Base-by-base conservation (phyloP, 1,140 invertebrate species). In the Pseudobourletiella spinata region DNA sequence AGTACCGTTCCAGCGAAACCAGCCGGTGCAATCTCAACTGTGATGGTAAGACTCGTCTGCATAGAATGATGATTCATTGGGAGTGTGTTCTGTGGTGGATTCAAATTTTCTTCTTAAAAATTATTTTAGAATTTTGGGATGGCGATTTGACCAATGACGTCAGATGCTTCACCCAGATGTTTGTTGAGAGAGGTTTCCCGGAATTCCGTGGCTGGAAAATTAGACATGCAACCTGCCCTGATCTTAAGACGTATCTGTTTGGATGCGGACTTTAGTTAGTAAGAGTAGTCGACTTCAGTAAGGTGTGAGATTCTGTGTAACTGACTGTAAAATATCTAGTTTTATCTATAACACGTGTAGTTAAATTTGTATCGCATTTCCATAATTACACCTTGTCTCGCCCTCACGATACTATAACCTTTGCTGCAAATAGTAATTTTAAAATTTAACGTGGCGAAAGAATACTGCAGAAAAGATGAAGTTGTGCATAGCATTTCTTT, bases 121-220 rank as follows among this genome's bases (percentile, higher is more conserved):
- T 48, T 48, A 25, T 20, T 48, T 48, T 8, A 48, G 50, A 28
- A 4, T 54, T 54, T 28, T 54, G 50, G 50, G 50, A 54, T 54
- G 4, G 4, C 11, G 50, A 54, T 20, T 54, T 8, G 6, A 30
- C 24, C 8, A 28, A 54, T 28, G 50, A 54, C 28, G 20, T 54
- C 24, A 4, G 50, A 8, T 54, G 50, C 50, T 54, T 54, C 50
- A 54, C 50, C 20, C 50, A 54, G 30, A 28, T 54, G 16, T 54
- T 54, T 28, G 50, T 54, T 30, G 50, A 54, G 28, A 54, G 30
- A 20, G 50, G 50, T 6, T 54, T 54, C 28, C 50, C 50, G 11
- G 50, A 54, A 54, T 54, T 54, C 50, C 8, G 50, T 15, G 50
- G 50, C 24, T 54, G 50, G 50, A 54, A 54, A 26, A 20, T 54